Base-by-base conservation (phyloP, 2,888 invertebrate genomes). In the Hesperia comma region DNA sequence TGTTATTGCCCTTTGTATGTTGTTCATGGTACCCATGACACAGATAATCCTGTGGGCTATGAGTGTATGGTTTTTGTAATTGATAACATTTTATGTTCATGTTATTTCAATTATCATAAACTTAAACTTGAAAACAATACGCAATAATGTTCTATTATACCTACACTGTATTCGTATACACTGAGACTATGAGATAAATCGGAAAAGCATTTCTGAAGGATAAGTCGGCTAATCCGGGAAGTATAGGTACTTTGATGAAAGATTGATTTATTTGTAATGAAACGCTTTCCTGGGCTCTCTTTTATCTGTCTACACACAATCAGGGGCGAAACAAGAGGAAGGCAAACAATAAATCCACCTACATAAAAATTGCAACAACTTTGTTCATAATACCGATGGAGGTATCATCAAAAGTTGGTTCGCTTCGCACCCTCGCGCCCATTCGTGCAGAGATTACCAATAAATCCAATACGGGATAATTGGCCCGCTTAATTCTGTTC, bases 391-490 rank as follows among this genome's bases (percentile, higher is more conserved):
- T 92, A 84, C 89, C 89, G 84, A 88, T 86, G 84, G 88, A 91
- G 88, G 88, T 85, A 90, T 92, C 92, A 91, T 92, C 92, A 90
- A 91, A 92, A 92, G 86, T 92, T 92, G 87, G 90, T 88, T 85
- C 86, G 84, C 79, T 87, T 91, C 91, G 90, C 92, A 92, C 92
- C 92, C 92, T 91, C 90, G 88, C 90, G 90, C 90, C 88, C 86
- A 90, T 91, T 91, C 92, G 92, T 92, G 92, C 92, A 90, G 87
- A 92, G 92, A 92, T 92, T 92, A 92, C 92, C 92, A 92, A 92
- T 92, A 92, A 92, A 92, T 92, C 92, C 92, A 92, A 92, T 92
- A 92, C 92, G 92, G 92, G 92, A 92, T 92, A 92, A 92, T 92
- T 92, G 92, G 91, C 89, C 89, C 90, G 92, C 92, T 92, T 92